Conservation (phyloP, 2,888 invertebrate genomes). For the Plagodis pulveraria region DNA sequence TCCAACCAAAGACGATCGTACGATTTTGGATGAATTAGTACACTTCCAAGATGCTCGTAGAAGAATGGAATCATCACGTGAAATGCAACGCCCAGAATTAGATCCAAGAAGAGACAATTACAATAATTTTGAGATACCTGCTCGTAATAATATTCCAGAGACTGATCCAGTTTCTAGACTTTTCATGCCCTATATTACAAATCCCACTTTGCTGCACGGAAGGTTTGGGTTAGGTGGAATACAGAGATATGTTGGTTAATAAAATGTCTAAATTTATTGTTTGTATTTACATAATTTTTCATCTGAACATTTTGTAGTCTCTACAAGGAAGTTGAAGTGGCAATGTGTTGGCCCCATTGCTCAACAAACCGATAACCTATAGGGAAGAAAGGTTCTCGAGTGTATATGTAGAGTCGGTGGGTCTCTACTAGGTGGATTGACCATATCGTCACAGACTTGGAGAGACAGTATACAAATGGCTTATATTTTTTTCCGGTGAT, state of each 20-base stretch:
- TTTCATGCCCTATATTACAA: not conserved
- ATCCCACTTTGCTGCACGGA: not conserved
- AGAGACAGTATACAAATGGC: no score
- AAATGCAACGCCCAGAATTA: not conserved
- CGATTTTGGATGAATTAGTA: not conserved
- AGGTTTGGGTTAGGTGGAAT: not conserved
- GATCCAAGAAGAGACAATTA: not conserved
- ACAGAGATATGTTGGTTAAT: not conserved
- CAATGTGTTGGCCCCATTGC: no score
- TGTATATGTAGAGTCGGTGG: no score
- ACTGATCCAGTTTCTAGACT: not conserved
- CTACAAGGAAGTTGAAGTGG: no score
- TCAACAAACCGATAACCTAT: no score
- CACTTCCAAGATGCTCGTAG: not conserved
- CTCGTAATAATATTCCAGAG: not conserved
- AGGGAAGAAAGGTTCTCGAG: no score
- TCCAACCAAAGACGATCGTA: not conserved
- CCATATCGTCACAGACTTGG: no score
- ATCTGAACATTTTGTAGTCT: no score
- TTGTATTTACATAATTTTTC: no score
- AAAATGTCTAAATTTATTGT: no score
- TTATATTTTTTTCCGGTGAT: no score
- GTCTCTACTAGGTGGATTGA: no score
- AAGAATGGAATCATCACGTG: not conserved
- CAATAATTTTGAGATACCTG: not conserved